Conservation (phyloP, 2,888 invertebrate genomes). For the Agelastica alni region DNA sequence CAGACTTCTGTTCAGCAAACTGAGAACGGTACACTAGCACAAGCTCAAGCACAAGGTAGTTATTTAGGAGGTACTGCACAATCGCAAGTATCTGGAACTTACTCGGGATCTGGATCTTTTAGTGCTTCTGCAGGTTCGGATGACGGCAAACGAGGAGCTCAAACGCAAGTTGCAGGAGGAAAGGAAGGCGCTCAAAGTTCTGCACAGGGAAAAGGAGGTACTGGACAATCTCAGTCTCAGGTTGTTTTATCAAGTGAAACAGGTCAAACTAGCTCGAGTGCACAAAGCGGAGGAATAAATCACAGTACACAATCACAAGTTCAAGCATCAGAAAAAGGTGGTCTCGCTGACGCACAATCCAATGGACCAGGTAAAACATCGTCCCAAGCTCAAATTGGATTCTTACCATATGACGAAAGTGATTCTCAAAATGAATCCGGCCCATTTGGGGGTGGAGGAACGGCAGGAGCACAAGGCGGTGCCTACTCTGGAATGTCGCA, state of each 20-base stretch:
- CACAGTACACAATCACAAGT: conserved; percentile 82
- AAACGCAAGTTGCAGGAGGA: conserved; percentile 70
- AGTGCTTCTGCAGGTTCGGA: conserved; percentile 82
- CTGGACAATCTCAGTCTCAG: conserved; percentile 76
- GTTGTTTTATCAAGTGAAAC: conserved; percentile 76
- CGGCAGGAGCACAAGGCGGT: conserved; percentile 79
- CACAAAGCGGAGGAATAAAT: conserved; percentile 74
- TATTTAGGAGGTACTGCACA: conserved; percentile 77
- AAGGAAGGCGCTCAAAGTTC: conserved; percentile 75
- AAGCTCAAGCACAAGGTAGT: conserved; percentile 76
- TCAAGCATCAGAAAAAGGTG: conserved; percentile 80
- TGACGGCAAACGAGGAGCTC: conserved; percentile 73
- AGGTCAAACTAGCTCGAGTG: conserved; percentile 75
- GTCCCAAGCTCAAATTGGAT: conserved; percentile 87
- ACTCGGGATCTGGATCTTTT: conserved; percentile 77
- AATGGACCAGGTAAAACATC: conserved; percentile 83
- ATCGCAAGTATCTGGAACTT: conserved; percentile 81
- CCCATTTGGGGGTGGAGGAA: conserved; percentile 75
- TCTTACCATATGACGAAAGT: conserved; percentile 72
- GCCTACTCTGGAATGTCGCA: conserved; percentile 78
- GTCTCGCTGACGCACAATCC: conserved; percentile 84
- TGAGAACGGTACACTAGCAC: conserved; percentile 71
- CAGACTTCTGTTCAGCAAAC: conserved; percentile 65
- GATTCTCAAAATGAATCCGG: conserved; percentile 59
- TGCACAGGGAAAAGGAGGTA: conserved; percentile 74